Evolutionary conservation across 2,797 vertebrate genomes (phyloP).

Genomic region (Trachops cirrhosus): DNA sequence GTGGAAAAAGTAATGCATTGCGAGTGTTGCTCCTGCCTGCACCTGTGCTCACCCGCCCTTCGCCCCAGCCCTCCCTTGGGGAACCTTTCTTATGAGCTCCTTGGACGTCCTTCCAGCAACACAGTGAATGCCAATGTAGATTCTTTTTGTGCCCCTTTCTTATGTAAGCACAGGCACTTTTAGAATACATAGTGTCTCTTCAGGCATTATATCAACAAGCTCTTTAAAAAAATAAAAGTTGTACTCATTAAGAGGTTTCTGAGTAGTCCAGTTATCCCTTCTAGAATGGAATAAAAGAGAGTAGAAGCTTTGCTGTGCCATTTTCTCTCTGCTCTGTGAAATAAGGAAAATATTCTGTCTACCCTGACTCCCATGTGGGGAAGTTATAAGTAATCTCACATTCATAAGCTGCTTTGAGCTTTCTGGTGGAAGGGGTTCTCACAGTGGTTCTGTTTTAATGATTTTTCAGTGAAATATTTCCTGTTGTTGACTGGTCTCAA

Average conservation of each 20-base stretch:
- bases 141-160: neutral
- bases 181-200: neutral
- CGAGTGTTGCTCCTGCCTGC: neutral
- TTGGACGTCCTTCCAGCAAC: neutral
- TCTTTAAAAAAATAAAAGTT: conserved; percentile 24
- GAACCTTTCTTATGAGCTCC: neutral
- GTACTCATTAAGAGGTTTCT: neutral
- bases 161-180: neutral
- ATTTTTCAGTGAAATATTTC: neutral
- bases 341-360: neutral
- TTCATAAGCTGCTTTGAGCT: neutral
- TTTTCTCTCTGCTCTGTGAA: neutral
- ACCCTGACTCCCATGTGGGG: neutral
- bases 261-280: neutral
- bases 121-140: neutral
- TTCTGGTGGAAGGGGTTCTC: neutral
- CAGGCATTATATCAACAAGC: neutral
- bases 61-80: neutral
- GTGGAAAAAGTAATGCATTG: neutral
- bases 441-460: neutral
- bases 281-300: neutral
- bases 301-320: neutral
- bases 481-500: neutral
- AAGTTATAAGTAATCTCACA: neutral
- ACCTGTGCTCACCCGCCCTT: rapidly evolving